Conservation (phyloP, 64 coral and sea anemone genomes). For the Astreopora myriophthalma region DNA sequence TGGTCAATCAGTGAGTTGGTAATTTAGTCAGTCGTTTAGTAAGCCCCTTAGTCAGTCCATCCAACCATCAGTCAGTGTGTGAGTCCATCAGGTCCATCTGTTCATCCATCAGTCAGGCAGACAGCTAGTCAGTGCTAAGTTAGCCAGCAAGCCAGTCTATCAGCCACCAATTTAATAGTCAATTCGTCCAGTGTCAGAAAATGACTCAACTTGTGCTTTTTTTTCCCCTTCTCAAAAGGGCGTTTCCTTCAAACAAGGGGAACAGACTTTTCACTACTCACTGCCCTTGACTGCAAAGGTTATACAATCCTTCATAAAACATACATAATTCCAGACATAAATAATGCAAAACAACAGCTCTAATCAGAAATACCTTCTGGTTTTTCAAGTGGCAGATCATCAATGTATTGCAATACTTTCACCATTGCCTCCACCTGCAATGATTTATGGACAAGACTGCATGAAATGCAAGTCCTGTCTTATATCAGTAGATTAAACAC, state of each 20-base stretch:
- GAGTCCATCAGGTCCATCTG: too few species aligned
- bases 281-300: background rate
- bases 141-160: background rate
- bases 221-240: background rate
- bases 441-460: background rate
- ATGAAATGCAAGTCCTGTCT: background rate
- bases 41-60: background rate
- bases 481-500: too few species aligned
- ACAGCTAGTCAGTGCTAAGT: background rate
- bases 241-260: slow-evolving; percentile 42
- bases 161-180: background rate
- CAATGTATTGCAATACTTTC: slow-evolving; percentile 72
- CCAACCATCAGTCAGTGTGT: background rate
- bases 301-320: too few species aligned
- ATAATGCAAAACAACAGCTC: background rate
- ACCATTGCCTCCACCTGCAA: slow-evolving; percentile 57
- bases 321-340: background rate
- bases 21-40: too few species aligned
- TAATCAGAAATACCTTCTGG: slow-evolving; percentile 68
- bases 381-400: slow-evolving; percentile 76
- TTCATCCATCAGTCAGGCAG: background rate
- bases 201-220: background rate
- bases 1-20: too few species aligned
- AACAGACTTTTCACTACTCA: slow-evolving; percentile 25
- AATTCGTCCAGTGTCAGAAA: background rate